These are phyloP conservation scores for Papilio aristodemus DNA, from an alignment of 1,140 invertebrate species.

Conservation along the genomic window DNA sequence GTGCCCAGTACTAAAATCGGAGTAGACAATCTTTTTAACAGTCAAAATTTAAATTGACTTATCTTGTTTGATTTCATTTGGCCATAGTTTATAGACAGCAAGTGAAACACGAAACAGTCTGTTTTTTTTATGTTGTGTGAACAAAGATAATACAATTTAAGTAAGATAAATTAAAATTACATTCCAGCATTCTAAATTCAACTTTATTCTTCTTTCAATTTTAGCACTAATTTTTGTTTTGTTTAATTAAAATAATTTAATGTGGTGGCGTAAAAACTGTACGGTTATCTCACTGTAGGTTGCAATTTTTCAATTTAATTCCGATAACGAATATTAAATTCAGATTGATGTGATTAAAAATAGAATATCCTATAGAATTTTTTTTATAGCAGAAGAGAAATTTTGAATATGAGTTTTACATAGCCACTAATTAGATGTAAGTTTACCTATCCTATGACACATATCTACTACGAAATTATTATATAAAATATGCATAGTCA, in stretches of 20 bases:
- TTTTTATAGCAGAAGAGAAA: not conserved
- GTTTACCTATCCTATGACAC: conserved; percentile 49
- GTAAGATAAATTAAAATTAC: conserved; percentile 18
- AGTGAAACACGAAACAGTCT: too few relatives aligned
- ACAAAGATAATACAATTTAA: not conserved
- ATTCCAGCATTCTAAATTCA: not conserved
- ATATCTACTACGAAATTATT: conserved; percentile 37
- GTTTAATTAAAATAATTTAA: not conserved
- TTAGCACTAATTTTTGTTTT: conserved; percentile 16
- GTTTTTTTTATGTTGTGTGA: not conserved
- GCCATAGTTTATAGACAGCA: not conserved
- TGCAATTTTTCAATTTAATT: too few relatives aligned
- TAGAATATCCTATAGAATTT: not conserved
- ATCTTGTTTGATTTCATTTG: not conserved
- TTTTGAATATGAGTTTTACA: conserved; percentile 32
- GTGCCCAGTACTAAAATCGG: conserved; percentile 54
- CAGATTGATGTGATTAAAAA: not conserved
- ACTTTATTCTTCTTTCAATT: conserved; percentile 21
- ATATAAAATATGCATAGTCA: conserved; percentile 35
- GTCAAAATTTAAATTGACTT: not conserved
- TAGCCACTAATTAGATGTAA: conserved; percentile 37
- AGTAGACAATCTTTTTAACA: conserved; percentile 40
- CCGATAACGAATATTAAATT: too few relatives aligned
- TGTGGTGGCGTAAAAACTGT: not conserved
- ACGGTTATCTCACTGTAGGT: not conserved